Evolutionary conservation across 2,113 vertebrate species (phyloP).

Genomic region (Mellivora capensis): DNA sequence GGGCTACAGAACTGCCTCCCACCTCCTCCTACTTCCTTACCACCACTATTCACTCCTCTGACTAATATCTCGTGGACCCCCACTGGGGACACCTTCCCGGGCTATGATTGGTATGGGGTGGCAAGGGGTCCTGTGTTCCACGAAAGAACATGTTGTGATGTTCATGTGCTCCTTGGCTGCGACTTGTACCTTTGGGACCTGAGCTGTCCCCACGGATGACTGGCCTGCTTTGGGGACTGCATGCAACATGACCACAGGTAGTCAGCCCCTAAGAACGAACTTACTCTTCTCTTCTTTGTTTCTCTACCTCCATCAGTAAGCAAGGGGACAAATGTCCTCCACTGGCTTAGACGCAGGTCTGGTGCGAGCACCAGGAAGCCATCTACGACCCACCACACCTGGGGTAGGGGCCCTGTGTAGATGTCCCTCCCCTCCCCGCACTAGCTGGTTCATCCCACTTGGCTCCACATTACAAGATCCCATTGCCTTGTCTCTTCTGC

Average conservation of each 20-base stretch:
- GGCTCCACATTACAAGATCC: not conserved
- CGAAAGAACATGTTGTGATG: not conserved
- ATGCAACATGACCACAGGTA: not conserved
- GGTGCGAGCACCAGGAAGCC: too few species aligned
- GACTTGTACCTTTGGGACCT: not conserved
- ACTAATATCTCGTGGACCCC: not conserved
- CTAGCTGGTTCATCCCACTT: fast-evolving
- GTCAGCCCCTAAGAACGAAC: not conserved
- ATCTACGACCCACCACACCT: too few species aligned
- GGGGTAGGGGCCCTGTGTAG: too few species aligned
- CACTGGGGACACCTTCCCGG: not conserved
- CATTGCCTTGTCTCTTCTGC: not conserved
- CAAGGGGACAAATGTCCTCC: not conserved
- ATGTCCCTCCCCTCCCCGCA: not conserved
- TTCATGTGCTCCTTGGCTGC: not conserved
- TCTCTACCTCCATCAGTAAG: not conserved
- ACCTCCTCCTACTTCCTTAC: not conserved
- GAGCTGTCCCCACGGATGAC: not conserved
- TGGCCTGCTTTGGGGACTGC: too few species aligned
- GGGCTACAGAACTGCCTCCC: not conserved
- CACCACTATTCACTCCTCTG: not conserved
- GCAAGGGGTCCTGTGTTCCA: not conserved
- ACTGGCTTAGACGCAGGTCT: not conserved
- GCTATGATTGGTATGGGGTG: not conserved
- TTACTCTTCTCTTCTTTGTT: not conserved